phyloP scores from a whole-genome alignment of 2,113 vertebrate species.

The Scortum barcoo region DNA sequence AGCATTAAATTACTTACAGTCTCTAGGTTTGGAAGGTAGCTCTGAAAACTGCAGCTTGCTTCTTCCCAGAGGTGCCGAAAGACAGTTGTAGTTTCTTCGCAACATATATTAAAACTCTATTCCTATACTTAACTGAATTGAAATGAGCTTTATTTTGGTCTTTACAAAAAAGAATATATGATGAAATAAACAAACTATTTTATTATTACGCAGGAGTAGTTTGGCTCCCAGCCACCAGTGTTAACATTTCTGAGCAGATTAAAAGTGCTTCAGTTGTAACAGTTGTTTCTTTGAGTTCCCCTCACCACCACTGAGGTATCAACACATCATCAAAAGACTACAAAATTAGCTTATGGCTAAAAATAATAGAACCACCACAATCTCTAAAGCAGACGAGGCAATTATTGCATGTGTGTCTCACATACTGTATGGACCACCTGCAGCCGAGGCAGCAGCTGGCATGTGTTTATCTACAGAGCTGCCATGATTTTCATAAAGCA shows the following conservation, averaged over 20 bases:
- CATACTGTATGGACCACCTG: conserved; percentile 73
- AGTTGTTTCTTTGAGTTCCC: conserved; percentile 6
- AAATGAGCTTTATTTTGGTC: background rate
- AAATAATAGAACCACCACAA: conserved; percentile 35
- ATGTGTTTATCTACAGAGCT: conserved; percentile 58
- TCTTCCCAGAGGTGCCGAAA: background rate
- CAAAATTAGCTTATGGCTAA: conserved; percentile 37
- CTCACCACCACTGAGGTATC: background rate
- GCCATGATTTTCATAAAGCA: conserved; percentile 34
- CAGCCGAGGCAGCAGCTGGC: conserved; percentile 74
- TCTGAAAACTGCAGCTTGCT: background rate
- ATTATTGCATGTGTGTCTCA: conserved; percentile 72
- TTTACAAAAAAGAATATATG: too few species aligned
- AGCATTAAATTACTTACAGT: background rate
- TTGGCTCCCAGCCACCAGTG: too few species aligned
- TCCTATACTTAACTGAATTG: background rate
- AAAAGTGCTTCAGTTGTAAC: background rate
- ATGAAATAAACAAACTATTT: too few species aligned
- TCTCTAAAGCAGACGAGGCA: conserved; percentile 64
- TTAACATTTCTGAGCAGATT: background rate
- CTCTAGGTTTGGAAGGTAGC: background rate
- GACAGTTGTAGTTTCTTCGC: background rate
- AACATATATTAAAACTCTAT: background rate
- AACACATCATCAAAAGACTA: conserved; percentile 7
- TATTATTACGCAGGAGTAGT: too few species aligned